Conservation (phyloP, 1,140 invertebrate genomes). For the Heliconius hermathena region DNA sequence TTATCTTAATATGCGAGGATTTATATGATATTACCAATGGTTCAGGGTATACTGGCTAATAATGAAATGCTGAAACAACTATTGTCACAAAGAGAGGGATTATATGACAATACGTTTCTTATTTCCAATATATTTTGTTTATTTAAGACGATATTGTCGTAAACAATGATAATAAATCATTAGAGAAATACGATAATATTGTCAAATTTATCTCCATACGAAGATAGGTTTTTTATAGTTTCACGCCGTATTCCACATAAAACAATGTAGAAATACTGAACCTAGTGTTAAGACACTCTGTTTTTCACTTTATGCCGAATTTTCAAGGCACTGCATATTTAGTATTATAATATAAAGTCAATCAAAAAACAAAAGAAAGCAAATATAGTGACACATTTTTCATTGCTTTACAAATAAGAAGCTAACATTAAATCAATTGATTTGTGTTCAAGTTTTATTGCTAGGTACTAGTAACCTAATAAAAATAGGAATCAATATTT, state of each 20-base stretch:
- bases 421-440: background rate
- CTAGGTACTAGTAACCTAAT: background rate
- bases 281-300: too few relatives aligned
- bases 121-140: conserved; percentile 9
- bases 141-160: background rate
- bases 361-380: too few relatives aligned
- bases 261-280: too few relatives aligned
- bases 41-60: background rate
- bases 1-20: background rate
- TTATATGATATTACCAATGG: background rate
- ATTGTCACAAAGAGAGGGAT: conserved; percentile 8
- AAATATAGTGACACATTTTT: background rate
- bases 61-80: conserved; percentile 8
- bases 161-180: background rate
- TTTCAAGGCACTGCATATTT: too few relatives aligned
- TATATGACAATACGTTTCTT: background rate
- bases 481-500: background rate
- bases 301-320: too few relatives aligned
- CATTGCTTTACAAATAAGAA: too few relatives aligned
- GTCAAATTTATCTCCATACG: background rate
- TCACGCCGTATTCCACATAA: too few relatives aligned
- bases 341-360: too few relatives aligned
- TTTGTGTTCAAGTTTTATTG: too few relatives aligned
- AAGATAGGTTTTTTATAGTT: too few relatives aligned
- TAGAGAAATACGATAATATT: background rate